Evolutionary conservation across 2,113 vertebrate genomes (phyloP).

Genomic region (Halichoerus grypus): DNA sequence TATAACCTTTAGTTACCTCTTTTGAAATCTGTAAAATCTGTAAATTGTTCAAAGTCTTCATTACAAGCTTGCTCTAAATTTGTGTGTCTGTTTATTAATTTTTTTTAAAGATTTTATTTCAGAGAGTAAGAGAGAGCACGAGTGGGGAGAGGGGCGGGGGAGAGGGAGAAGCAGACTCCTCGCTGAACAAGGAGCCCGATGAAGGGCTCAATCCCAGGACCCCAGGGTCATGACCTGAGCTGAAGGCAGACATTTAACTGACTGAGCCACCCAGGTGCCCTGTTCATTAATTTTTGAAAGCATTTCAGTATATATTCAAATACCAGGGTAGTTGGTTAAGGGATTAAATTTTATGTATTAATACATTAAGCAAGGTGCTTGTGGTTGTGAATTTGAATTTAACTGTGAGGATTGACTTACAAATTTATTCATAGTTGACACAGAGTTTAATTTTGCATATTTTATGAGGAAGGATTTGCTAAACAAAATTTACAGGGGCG

Average conservation of each 20-base stretch:
- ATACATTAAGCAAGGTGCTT: constrained; percentile 9
- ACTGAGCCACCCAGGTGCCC: background rate
- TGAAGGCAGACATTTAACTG: background rate
- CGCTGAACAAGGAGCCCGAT: background rate
- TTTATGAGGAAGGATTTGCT: constrained; percentile 33
- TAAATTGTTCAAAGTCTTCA: constrained; percentile 31
- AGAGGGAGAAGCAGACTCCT: background rate
- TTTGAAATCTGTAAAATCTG: constrained; percentile 24
- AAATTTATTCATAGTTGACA: constrained; percentile 40
- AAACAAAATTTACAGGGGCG: background rate
- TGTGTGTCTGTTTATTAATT: background rate
- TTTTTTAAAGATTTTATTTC: background rate
- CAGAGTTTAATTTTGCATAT: constrained; percentile 29
- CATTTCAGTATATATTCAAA: constrained; percentile 38
- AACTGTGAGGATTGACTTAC: constrained; percentile 31
- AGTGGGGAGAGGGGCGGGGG: background rate
- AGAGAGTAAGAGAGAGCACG: background rate
- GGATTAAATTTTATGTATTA: constrained; percentile 31
- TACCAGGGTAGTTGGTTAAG: background rate
- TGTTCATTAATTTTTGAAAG: constrained; percentile 36
- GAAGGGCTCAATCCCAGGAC: background rate
- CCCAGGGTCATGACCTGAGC: background rate
- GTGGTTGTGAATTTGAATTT: constrained; percentile 1
- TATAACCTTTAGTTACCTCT: background rate
- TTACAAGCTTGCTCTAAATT: constrained; percentile 38